Evolutionary conservation across 2,797 vertebrate genomes (phyloP), one percentile per base, ranked within the genome.

Genomic region (Craterocephalus amniculus): DNA sequence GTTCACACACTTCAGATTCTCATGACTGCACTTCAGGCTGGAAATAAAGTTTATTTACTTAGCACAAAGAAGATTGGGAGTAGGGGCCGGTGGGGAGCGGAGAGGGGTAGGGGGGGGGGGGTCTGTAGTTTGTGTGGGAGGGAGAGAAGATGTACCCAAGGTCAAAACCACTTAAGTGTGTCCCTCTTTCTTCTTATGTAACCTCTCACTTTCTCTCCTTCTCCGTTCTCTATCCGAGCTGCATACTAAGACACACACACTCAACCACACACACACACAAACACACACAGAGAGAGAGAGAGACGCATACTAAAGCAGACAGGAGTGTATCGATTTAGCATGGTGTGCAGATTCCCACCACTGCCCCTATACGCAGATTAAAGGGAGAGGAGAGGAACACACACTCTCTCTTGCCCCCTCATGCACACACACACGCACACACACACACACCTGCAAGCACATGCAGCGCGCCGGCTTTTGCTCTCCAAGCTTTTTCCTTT

Each of bases 91-190:
- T 13, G 40, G 63, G 18, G 54, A 2, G 11, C n/a, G 24, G 9
- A 8, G 27, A 36, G 35, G 40, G 48, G n/a, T n/a, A n/a, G n/a
- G n/a, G n/a, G n/a, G n/a, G n/a, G n/a, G n/a, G n/a, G n/a, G n/a
- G n/a, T n/a, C n/a, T n/a, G n/a, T n/a, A n/a, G 60, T 48, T 70
- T 69, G 57, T 73, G 52, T 62, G 61, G 64, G 58, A 26, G 59
- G 57, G 63, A 69, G 71, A 22, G 62, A 43, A 52, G 86, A 58
- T 79, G 80, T 85, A 84, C 79, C 88, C 92, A 94, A 94, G 92
- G 93, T 94, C 93, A 94, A 88, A 93, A 90, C 85, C 90, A 91
- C 90, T 93, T 93, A 93, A 93, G 92, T 90, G 89, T 88, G 89
- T 91, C 88, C 85, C 87, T 87, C 82, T 88, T 85, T 87, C 84